Evolutionary conservation across 2,888 invertebrate genomes (phyloP).

Genomic region (Caenorhabditis auriculariae): DNA sequence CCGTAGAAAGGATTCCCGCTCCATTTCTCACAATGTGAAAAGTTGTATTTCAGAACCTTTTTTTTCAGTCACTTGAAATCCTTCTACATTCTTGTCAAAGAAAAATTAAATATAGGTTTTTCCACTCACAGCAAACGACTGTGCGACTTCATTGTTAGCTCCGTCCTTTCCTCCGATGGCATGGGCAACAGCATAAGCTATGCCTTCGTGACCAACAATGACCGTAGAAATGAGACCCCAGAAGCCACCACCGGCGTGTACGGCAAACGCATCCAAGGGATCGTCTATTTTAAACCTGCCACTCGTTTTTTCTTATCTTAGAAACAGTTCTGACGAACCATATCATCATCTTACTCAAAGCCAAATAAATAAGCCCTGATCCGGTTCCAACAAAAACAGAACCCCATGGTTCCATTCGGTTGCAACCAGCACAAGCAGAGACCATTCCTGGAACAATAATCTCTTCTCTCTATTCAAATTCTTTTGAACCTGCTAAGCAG

Average conservation of each 20-base stretch:
- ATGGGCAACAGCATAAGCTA: constrained; percentile 47
- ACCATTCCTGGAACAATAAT: constrained; percentile 60
- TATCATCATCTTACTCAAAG: constrained; percentile 58
- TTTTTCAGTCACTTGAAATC: not conserved
- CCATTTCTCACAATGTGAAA: too few relatives aligned
- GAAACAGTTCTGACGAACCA: constrained; percentile 65
- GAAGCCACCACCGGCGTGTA: constrained; percentile 69
- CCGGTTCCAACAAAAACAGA: constrained; percentile 65
- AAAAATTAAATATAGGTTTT: not conserved
- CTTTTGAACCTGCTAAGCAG: constrained; percentile 65
- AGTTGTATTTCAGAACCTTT: not conserved
- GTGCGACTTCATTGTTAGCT: constrained; percentile 25
- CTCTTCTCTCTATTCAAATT: not conserved
- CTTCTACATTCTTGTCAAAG: not conserved
- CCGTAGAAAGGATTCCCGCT: too few relatives aligned
- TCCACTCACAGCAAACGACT: constrained; percentile 37
- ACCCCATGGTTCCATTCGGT: constrained; percentile 66
- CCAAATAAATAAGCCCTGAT: constrained; percentile 65
- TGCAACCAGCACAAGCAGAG: constrained; percentile 67
- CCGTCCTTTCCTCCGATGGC: constrained; percentile 29
- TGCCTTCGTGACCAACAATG: constrained; percentile 44
- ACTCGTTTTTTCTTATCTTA: not conserved
- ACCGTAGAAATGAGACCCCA: constrained; percentile 65
- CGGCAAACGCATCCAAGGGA: constrained; percentile 68
- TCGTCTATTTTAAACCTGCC: constrained; percentile 65